Evolutionary conservation across 1,140 invertebrate genomes (phyloP), one percentile per base, ranked within the genome.

Genomic region (Lordiphosa clarofinis): DNA sequence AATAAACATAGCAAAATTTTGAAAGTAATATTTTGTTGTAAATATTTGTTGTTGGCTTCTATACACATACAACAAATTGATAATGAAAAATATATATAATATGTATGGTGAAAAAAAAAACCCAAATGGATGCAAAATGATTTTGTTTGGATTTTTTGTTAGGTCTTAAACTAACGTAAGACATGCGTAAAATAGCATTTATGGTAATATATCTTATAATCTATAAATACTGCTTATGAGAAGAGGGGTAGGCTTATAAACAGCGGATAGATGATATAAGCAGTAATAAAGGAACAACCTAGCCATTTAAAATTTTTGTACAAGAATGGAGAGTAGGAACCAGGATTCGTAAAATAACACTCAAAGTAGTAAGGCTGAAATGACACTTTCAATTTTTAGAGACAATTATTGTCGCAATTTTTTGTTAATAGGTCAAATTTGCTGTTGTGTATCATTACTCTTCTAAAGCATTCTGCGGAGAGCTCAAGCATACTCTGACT

Each of bases 211-310:
- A 57, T 44, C 58, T 81, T 82, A 81, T 15, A 31, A 19, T 35
- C 11, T 46, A 12, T 56, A 68, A 61, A 58, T 70, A 44, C 33
- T 46, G 39, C 19, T 28, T 36, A 68, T 72, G 43, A 52, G 8
- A 48, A 42, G 21, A 42, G 40, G 28, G 10, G 21, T 53, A 53
- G 64, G 50, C 67, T 42, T 43, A 57, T 47, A 37, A 64, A 61
- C 60, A 73, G 70, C 53, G 40, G 33, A 79, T 70, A 79, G 75
- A 81, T 65, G 75, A 81, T 65, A 84, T 56, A 68, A 82, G 70
- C 78, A 74, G 70, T 70, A 73, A 58, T 59, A 56, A 39, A 53
- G 13, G 39, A 38, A 54, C 33, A 31, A 12, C 36, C 38, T 46
- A 21, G 40, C 49, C 36, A 52, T 31, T 31, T 2, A 31, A 31